phyloP scores from a whole-genome alignment of 2,797 vertebrate genomes.

The Esox masquinongy region DNA sequence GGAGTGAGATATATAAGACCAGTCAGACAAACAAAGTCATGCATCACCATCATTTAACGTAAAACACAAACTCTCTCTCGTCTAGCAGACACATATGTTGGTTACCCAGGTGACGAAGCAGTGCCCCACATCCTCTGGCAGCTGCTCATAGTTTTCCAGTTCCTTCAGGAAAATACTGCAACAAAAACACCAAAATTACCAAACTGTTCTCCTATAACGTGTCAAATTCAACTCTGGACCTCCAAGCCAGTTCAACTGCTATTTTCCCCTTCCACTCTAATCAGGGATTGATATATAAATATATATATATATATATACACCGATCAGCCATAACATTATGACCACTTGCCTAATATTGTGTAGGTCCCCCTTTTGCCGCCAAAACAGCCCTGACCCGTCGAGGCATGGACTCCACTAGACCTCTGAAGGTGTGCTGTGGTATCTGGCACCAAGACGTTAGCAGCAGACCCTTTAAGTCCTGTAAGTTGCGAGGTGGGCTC shows the following conservation, averaged over 20 bases:
- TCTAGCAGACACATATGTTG: neutral
- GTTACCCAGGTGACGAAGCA: conserved; percentile 99
- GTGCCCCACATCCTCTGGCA: conserved; percentile 96
- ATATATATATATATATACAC: no score
- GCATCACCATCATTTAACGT: no score
- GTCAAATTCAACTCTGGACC: neutral
- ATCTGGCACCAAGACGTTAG: no score
- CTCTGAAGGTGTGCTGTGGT: no score
- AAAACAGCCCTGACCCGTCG: no score
- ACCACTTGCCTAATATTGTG: no score
- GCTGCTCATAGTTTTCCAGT: conserved; percentile 96
- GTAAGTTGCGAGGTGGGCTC: no score
- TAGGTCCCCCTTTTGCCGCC: no score
- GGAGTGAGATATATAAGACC: neutral
- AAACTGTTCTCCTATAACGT: neutral
- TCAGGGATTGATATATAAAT: no score
- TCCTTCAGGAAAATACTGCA: conserved; percentile 97
- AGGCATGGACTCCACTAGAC: no score
- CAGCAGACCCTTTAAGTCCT: no score
- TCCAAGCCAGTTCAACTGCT: neutral
- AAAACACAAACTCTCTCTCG: neutral
- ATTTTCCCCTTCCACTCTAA: neutral
- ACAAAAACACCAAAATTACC: conserved; percentile 14
- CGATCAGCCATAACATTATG: no score
- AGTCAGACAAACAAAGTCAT: neutral